Conservation (phyloP, 2,797 vertebrate species). For the Kryptopterus vitreolus region DNA sequence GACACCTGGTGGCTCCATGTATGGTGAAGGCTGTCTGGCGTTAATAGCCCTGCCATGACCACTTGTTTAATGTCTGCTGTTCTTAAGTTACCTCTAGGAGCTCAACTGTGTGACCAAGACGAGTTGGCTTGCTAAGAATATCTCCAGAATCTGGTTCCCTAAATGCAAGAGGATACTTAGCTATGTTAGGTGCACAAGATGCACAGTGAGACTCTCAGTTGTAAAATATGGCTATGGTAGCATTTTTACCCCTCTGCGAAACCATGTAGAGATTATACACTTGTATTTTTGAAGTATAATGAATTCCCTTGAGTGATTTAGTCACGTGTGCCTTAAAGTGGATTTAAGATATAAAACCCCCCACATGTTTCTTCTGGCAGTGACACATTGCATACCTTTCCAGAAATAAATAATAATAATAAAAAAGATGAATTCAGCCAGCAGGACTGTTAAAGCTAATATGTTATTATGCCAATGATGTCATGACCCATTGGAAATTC, state of each 20-base stretch:
- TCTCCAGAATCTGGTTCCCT: constrained; percentile 51
- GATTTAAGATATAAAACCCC: background rate
- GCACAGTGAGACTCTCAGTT: constrained; percentile 51
- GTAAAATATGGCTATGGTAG: constrained; percentile 36
- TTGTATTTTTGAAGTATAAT: background rate
- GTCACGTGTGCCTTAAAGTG: background rate
- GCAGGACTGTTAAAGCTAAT: constrained; percentile 7
- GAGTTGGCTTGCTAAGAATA: constrained; percentile 70
- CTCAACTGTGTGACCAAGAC: constrained; percentile 54
- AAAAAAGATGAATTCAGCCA: background rate
- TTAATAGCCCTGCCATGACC: constrained; percentile 44
- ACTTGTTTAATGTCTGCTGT: constrained; percentile 43
- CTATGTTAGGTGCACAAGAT: constrained; percentile 66
- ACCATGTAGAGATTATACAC: background rate
- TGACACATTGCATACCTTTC: constrained; percentile 21
- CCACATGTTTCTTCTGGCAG: constrained; percentile 4
- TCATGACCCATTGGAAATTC: constrained; percentile 32
- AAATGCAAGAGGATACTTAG: constrained; percentile 65
- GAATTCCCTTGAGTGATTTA: background rate
- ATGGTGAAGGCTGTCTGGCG: constrained; percentile 53
- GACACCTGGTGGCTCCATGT: constrained; percentile 56
- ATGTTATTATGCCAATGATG: constrained; percentile 44
- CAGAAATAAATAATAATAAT: constrained; percentile 17
- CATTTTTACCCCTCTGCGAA: background rate
- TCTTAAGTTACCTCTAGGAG: constrained; percentile 71